A percentile compares a stretch with the other conserved stretches of the same genome.
Evolutionary conservation across 2,113 vertebrate genomes (phyloP).

Genomic region (Bubalus kerabau): DNA sequence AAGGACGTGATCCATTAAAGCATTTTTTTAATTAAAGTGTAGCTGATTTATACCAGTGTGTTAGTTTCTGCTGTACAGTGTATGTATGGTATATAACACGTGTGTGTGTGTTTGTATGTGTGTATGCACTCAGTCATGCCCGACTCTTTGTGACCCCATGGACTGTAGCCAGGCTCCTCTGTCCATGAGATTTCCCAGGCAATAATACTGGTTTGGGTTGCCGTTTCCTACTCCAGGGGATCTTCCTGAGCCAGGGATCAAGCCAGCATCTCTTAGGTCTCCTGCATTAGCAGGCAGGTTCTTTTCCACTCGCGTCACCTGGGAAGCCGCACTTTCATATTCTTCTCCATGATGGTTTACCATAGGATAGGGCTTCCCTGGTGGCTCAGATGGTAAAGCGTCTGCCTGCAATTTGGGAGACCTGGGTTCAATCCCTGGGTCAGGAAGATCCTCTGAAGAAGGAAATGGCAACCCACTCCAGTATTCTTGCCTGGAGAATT

Average conservation of each 20-base stretch:
- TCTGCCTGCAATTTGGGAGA: background rate
- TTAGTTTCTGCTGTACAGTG: background rate
- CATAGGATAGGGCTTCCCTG: background rate
- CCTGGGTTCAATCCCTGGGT: background rate
- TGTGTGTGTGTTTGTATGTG: background rate
- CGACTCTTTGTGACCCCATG: background rate
- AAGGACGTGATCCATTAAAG: background rate
- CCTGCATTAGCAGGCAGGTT: background rate
- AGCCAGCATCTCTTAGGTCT: background rate
- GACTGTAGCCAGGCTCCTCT: background rate
- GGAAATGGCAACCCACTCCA: background rate
- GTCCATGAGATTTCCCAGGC: background rate
- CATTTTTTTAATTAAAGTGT: too few species aligned
- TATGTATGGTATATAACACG: background rate
- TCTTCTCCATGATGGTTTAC: background rate
- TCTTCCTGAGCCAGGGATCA: background rate
- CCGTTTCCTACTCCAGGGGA: background rate
- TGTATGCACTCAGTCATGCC: background rate
- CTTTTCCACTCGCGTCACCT: background rate
- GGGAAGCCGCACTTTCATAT: background rate
- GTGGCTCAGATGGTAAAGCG: background rate
- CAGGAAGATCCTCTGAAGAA: background rate
- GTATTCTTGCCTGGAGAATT: background rate
- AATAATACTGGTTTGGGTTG: background rate
- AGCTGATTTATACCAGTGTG: background rate